Base-by-base conservation (phyloP, 2,888 invertebrate species). In the Nineta flava region DNA sequence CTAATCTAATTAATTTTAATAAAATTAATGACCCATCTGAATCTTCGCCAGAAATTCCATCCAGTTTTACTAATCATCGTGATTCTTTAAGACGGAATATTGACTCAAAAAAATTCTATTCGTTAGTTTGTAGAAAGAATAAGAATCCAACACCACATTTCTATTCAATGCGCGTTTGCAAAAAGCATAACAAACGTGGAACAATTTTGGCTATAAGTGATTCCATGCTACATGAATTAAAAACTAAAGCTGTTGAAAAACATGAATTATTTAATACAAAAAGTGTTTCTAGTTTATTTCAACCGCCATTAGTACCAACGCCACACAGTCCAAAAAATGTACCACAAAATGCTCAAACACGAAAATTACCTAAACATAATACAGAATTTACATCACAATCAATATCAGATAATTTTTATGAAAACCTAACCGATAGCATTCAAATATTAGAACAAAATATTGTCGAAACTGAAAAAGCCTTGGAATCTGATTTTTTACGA, bases 341-440 rank as follows among this genome's bases (percentile, higher is more conserved):
- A 26, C 26, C 35, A 16, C 48, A 48, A 40, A 48, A 42, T 48
- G 41, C 47, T 21, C 34, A 47, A 34, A 47, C 35, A 26, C 32
- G 35, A 10, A 47, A 47, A 47, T 15, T 47, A 6, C 34, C 35
- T 3, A 47, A 12, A 35, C 35, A 17, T 16, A 47, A 47, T 32
- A 17, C 15, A 12, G 17, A 34, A 10, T 1, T 9, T 17, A 15
- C 12, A 17, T 12, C 9, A 26, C 40, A 21, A 4, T 9, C 13
- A 34, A 45, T 21, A 21, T 44, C 47, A 17, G 49, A 49, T 12
- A 49, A 4, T 61, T 67, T 70, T 52, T 79, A 78, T 62, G 76
- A 81, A 62, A 78, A 81, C 60, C 64, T 81, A 50, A 78, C 76
- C 42, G 80, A 80, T 60, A 79, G 79, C 13, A 78, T 79, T 54